Evolutionary conservation across 2,797 vertebrate species (phyloP), one percentile per base, ranked within the genome.

Genomic region (Ctenochaetus hawaiiensis): DNA sequence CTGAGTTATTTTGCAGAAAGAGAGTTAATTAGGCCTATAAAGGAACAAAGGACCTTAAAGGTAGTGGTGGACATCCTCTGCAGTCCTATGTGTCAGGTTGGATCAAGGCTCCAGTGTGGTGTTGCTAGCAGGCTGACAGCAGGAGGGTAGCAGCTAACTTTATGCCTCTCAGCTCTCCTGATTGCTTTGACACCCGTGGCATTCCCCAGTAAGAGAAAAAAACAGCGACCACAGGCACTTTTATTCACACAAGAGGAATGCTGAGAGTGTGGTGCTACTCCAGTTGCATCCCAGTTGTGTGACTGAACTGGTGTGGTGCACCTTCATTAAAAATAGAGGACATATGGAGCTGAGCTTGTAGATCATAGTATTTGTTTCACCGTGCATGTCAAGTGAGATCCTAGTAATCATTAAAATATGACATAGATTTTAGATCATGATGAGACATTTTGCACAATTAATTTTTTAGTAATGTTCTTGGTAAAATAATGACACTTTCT

Each of bases 111-210:
- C 52, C 41, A 14, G 71, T 39, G 60, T 78, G 81, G 44, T 72
- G 75, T 34, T 67, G 75, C 77, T 54, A 53, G 73, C 80, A 74
- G 68, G 79, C 77, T 87, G 87, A 88, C 88, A 90, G 47, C 62
- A 69, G 83, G 30, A 34, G 30, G 30, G 30, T 34, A 34, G 30
- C 30, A 7, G 30, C 30, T 34, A 34, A 66, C 80, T 86, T 84
- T 62, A 82, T 89, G 80, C 76, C 80, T 53, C 68, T 75, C 66
- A 91, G 85, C 79, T 70, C 64, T 43, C 26, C 67, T 84, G 81
- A 92, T 89, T 91, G 65, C 78, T 82, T 88, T 85, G 89, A 91
- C 81, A 89, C 84, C 81, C 80, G 17, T 88, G 80, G 86, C 81
- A 77, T 84, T 92, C 78, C 76, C 82, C 60, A 66, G 56, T 66